A percentile compares a stretch with the other conserved stretches of the same genome.
Conservation (phyloP, 1,140 invertebrate species). For the Caligus rogercresseyi region DNA sequence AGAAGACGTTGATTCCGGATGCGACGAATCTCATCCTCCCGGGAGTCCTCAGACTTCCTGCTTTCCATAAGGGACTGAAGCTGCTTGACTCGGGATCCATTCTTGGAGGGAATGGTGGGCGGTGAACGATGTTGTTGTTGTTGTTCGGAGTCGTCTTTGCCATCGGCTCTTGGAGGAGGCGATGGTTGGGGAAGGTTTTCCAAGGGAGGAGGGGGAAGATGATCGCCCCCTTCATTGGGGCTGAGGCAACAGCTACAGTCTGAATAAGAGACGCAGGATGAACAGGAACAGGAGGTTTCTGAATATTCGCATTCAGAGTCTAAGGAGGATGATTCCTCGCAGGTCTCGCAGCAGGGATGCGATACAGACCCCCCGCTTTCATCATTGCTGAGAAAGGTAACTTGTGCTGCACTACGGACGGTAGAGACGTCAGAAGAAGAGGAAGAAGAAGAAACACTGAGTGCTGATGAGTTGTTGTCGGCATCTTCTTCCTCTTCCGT, state of each 20-base stretch:
- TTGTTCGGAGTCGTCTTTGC: not conserved
- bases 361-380: not conserved
- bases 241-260: not conserved
- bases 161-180: too few species aligned
- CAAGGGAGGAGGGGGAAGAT: not conserved
- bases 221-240: not conserved
- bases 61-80: not conserved
- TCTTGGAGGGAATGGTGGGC: not conserved
- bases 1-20: not conserved
- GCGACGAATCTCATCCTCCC: not conserved
- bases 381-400: not conserved
- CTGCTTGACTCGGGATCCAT: not conserved
- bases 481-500: not conserved
- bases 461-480: not conserved
- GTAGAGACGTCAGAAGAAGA: not conserved
- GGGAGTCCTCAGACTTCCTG: not conserved
- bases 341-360: not conserved
- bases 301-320: not conserved
- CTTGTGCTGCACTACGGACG: not conserved
- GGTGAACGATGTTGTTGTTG: not conserved
- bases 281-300: slow-evolving; percentile 4
- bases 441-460: not conserved
- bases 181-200: too few species aligned
- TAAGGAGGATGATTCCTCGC: not conserved
- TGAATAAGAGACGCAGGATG: slow-evolving; percentile 7